Percentiles rank a stretch among this genome's conserved stretches.
Evolutionary conservation across 2,797 vertebrate species (phyloP).

Genomic region (Emys orbicularis): DNA sequence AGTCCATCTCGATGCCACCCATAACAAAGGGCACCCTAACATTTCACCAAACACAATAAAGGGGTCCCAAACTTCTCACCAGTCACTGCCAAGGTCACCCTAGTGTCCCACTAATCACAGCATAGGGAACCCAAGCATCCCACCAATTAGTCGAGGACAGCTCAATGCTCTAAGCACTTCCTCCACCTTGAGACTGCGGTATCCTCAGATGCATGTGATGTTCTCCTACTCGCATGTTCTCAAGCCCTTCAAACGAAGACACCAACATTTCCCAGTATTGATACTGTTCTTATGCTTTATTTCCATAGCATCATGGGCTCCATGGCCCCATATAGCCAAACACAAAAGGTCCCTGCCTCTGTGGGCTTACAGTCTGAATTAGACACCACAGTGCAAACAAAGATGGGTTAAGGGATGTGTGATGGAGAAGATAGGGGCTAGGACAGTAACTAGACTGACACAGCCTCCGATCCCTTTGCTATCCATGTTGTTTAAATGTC

Average conservation of each 20-base stretch:
- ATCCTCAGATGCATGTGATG: no score
- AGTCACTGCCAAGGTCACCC: neutral
- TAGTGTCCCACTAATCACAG: neutral
- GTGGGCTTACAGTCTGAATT: neutral
- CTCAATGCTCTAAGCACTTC: neutral
- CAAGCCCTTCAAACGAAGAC: no score
- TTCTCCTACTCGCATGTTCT: no score
- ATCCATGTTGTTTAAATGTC: neutral
- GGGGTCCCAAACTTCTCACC: neutral
- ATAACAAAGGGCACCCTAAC: no score
- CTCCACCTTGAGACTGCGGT: no score
- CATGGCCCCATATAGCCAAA: no score
- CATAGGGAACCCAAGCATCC: neutral
- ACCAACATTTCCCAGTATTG: no score
- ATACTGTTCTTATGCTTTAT: no score
- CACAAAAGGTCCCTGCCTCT: neutral
- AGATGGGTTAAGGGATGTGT: neutral
- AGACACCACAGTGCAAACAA: neutral
- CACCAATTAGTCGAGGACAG: neutral
- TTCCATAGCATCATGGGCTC: no score
- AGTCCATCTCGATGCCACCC: no score
- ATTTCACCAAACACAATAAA: neutral
- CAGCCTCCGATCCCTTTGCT: no score
- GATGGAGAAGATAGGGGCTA: neutral
- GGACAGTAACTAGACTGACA: no score